Percentiles rank a stretch among this genome's conserved stretches.
phyloP scores from a whole-genome alignment of 2,113 vertebrate genomes.

The Chloropsis hardwickii region DNA sequence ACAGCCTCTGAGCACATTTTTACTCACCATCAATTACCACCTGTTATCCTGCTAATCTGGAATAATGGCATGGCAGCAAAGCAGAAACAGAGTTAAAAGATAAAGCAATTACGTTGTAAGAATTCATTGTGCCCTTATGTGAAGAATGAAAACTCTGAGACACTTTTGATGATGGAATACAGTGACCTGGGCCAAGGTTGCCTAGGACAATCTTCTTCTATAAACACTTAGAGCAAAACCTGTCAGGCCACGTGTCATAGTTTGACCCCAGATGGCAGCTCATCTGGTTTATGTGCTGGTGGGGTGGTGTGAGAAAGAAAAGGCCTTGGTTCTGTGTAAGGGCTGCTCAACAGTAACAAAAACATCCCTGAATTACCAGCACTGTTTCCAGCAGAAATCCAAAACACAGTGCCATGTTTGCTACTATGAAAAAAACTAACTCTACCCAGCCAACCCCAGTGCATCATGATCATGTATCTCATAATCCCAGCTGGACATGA shows the following conservation, averaged over 20 bases:
- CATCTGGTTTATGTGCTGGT: neutral
- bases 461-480: neutral
- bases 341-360: neutral
- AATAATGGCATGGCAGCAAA: neutral
- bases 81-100: neutral
- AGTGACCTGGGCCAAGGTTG: neutral
- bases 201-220: neutral
- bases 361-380: neutral
- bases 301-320: neutral
- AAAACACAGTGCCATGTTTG: neutral
- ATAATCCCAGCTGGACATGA: neutral
- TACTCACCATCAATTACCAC: neutral
- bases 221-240: neutral
- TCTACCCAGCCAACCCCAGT: neutral
- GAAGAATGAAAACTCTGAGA: neutral
- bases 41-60: neutral
- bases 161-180: neutral
- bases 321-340: neutral
- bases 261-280: neutral
- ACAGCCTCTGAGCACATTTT: neutral
- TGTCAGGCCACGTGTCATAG: fast-evolving
- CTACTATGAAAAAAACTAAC: neutral
- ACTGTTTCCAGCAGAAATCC: neutral
- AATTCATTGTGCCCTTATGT: neutral
- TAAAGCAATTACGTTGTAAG: neutral